These are phyloP conservation scores for Galerucella nymphaeae DNA, from an alignment of 2,888 invertebrate genomes.

Conservation along the genomic window DNA sequence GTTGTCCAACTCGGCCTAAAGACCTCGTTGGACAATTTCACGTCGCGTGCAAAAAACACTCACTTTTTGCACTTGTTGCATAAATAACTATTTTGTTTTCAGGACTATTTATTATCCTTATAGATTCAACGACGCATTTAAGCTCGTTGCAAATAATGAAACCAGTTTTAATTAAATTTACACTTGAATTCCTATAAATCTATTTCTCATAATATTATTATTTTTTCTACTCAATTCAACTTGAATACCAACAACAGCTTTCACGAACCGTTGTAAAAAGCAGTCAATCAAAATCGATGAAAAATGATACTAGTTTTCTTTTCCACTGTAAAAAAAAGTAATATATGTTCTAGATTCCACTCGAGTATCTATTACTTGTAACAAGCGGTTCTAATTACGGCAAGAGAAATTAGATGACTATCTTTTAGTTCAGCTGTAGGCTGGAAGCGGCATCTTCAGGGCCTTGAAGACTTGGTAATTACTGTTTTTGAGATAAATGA, in stretches of 20 bases:
- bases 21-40: no score
- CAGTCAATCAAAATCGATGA: constrained; percentile 13
- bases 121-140: no score
- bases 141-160: no score
- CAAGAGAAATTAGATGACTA: constrained; percentile 14
- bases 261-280: constrained; percentile 4
- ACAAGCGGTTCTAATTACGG: constrained; percentile 13
- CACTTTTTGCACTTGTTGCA: no score
- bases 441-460: constrained; percentile 3
- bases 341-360: constrained; percentile 10
- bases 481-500: neutral
- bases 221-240: neutral
- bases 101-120: no score
- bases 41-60: no score
- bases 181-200: no score
- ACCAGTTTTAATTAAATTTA: no score
- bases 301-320: constrained; percentile 11
- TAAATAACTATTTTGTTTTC: no score
- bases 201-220: no score
- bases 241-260: neutral
- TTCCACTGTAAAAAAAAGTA: constrained; percentile 3
- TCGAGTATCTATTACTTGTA: constrained; percentile 15
- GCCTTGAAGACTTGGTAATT: constrained; percentile 1
- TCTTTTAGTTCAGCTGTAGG: neutral
- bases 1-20: no score